Evolutionary conservation across 2,797 vertebrate species (phyloP), one percentile per base, ranked within the genome.

Genomic region (Sylvia borin): DNA sequence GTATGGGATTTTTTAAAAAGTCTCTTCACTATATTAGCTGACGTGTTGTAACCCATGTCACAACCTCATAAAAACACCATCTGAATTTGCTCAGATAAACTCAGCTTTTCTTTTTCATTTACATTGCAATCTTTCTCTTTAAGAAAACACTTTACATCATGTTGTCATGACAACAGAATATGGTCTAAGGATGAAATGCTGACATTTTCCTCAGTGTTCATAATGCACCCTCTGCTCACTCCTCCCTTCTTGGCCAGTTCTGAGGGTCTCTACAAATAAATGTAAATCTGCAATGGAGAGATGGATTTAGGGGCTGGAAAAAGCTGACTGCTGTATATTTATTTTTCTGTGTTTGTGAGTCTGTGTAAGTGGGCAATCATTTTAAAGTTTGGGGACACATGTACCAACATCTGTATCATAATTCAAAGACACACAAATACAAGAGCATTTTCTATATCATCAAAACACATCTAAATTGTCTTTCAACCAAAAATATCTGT

Each of bases 121-220:
- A 97, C 88, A 92, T 90, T 82, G 40, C 84, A 84, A 86, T 95
- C 66, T 95, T 96, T 97, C 92, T 71, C 93, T 97, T 97, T 97
- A 97, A 97, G 90, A 96, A 95, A 97, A 95, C 70, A 94, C 77
- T 97, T 97, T 96, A 93, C 90, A 94, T 98, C 93, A 21, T 79
- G 97, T 98, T 98, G 97, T 96, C 98, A 98, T 98, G 97, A 96
- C 96, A 97, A 98, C 96, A 96, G 88, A 94, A 96, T 83, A 86
- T 91, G 93, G 85, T 95, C 91, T 92, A 90, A 92, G 65, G 90
- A 86, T 96, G 92, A 96, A 97, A 97, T 96, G 91, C 90, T 97
- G 95, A 96, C 94, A 96, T 96, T 97, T 96, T 78, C 86, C 84
- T 90, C 68, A 13, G 70, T 89, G 85, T 97, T 97, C 95, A 92